Conservation (phyloP, 2,888 invertebrate species). For the Mechanitis messenoides region DNA sequence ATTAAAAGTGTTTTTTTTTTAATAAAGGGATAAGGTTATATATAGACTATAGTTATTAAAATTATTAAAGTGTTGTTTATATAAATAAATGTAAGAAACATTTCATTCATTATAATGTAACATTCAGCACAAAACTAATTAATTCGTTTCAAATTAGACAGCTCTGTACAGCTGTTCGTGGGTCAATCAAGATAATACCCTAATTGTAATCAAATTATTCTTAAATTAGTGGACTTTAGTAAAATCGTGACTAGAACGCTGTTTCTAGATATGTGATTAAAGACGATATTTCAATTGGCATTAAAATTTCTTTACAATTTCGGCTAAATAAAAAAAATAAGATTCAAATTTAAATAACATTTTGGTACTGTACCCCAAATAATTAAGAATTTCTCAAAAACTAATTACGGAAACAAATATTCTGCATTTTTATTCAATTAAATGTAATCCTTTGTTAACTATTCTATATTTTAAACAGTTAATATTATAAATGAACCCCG, state of each 20-base stretch:
- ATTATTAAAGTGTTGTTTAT: not conserved
- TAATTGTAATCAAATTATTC: not conserved
- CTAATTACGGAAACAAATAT: no score
- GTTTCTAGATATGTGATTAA: not conserved
- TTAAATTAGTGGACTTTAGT: not conserved
- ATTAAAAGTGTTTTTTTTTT: no score
- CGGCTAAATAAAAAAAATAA: no score
- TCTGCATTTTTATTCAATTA: no score
- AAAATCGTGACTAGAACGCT: not conserved
- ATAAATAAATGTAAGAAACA: not conserved
- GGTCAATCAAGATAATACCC: not conserved
- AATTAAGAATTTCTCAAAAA: no score
- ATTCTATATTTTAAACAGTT: conserved; percentile 38
- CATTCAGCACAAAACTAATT: conserved; percentile 5
- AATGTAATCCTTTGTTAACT: no score
- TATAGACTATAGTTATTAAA: no score
- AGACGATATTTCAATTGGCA: not conserved
- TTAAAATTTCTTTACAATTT: not conserved
- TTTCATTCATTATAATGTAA: not conserved
- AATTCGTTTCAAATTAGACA: conserved; percentile 10
- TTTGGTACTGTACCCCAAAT: no score
- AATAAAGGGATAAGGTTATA: no score
- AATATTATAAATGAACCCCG: conserved; percentile 63
- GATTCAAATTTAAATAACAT: no score
- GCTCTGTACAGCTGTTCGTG: conserved; percentile 12